phyloP scores from a whole-genome alignment of 2,888 invertebrate species.

The Macropis europaea region DNA sequence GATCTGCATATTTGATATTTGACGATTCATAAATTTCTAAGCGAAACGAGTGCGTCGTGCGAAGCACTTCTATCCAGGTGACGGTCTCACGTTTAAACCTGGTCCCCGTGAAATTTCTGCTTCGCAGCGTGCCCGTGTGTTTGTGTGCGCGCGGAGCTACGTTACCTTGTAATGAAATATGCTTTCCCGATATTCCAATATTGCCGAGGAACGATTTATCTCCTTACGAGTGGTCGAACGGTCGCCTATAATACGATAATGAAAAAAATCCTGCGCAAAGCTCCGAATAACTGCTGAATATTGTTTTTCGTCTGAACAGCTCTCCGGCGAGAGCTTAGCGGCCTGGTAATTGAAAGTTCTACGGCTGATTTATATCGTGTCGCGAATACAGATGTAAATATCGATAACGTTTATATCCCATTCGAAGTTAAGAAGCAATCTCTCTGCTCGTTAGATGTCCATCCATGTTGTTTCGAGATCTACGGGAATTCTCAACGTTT shows the following conservation, averaged over 20 bases:
- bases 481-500: no score
- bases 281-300: constrained; percentile 53
- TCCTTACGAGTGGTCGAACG: constrained; percentile 55
- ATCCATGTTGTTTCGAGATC: no score
- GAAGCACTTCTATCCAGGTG: constrained; percentile 54
- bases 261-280: constrained; percentile 61
- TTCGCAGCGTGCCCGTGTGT: constrained; percentile 7
- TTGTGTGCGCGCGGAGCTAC: constrained; percentile 37
- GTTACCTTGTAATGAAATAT: constrained; percentile 69
- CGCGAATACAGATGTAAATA: constrained; percentile 15
- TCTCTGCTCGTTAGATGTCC: background rate
- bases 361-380: constrained; percentile 41
- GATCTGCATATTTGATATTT: constrained; percentile 54
- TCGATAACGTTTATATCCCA: background rate
- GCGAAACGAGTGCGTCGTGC: constrained; percentile 40
- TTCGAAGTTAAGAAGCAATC: constrained; percentile 17
- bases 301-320: constrained; percentile 49
- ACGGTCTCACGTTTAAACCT: constrained; percentile 59
- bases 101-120: constrained; percentile 56
- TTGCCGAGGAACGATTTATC: constrained; percentile 72
- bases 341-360: constrained; percentile 49
- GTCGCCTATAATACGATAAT: constrained; percentile 64
- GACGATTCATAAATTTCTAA: constrained; percentile 55
- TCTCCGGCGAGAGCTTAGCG: constrained; percentile 25
- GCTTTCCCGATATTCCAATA: constrained; percentile 75